phyloP scores from a whole-genome alignment of 2,888 invertebrate species.

The Brenthis ino region DNA sequence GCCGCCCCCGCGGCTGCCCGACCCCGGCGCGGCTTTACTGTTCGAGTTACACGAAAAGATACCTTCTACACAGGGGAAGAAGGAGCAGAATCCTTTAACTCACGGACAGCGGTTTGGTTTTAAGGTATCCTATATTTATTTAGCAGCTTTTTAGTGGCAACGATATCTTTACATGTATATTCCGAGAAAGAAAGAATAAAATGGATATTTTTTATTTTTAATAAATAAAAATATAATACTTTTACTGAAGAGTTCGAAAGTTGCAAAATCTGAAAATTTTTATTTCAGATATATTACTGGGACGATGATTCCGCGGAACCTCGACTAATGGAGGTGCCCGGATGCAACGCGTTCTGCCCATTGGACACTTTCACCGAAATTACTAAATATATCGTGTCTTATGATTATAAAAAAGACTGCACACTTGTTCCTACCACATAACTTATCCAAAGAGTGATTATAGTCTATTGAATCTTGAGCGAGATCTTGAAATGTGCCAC shows the following conservation, averaged over 20 bases:
- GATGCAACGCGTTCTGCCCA: conserved; percentile 78
- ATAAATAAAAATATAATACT: no score
- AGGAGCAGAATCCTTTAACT: conserved; percentile 54
- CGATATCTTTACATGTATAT: background rate
- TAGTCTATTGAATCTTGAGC: conserved; percentile 13
- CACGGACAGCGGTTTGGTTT: conserved; percentile 72
- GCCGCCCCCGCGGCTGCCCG: conserved; percentile 81
- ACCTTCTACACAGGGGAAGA: conserved; percentile 57
- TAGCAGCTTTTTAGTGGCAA: background rate
- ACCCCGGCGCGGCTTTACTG: conserved; percentile 81
- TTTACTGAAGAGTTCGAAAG: no score
- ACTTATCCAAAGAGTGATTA: conserved; percentile 22
- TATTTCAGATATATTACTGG: conserved; percentile 78
- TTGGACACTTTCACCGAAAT: conserved; percentile 75
- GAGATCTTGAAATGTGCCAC: background rate
- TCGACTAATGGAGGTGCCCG: conserved; percentile 77
- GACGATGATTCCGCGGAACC: conserved; percentile 78
- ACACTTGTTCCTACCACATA: conserved; percentile 48
- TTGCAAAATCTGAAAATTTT: background rate
- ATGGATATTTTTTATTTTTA: no score
- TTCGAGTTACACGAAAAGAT: conserved; percentile 78
- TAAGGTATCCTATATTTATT: conserved; percentile 55
- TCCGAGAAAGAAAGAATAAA: no score
- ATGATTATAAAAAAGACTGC: conserved; percentile 73
- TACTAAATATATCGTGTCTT: conserved; percentile 70